These are phyloP conservation scores for Nycteola revayana DNA, from an alignment of 2,888 invertebrate species.

Conservation along the genomic window DNA sequence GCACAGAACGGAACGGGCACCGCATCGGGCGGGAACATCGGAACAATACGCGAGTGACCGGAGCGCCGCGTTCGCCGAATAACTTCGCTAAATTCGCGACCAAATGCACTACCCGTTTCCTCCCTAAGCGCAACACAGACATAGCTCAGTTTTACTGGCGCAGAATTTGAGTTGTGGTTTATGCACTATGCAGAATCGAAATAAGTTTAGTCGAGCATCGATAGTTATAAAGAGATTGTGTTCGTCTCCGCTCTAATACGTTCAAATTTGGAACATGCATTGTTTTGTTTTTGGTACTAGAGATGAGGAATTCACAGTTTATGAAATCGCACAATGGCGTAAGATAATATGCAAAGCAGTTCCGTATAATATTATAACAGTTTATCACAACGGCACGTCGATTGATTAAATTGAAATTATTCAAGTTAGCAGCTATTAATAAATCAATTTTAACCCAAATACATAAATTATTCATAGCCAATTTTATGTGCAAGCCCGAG, in stretches of 20 bases:
- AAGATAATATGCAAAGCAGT: too few species aligned
- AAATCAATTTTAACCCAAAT: too few species aligned
- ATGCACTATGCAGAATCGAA: slow-evolving; percentile 37
- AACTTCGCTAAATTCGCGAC: slow-evolving; percentile 57
- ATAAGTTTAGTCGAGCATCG: slow-evolving; percentile 35
- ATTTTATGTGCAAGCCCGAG: not conserved
- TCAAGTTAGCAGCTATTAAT: too few species aligned
- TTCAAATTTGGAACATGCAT: slow-evolving; percentile 13
- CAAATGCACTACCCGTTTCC: slow-evolving; percentile 62
- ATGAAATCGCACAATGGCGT: too few species aligned
- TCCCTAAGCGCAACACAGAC: slow-evolving; percentile 34
- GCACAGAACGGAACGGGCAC: slow-evolving; percentile 51
- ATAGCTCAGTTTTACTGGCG: slow-evolving; percentile 40
- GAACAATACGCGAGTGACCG: slow-evolving; percentile 52
- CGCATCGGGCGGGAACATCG: slow-evolving; percentile 42
- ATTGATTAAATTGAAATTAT: too few species aligned
- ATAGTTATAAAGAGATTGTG: slow-evolving; percentile 31
- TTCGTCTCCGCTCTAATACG: slow-evolving; percentile 22
- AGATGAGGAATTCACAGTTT: too few species aligned
- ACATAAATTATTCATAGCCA: not conserved
- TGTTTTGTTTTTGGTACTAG: slow-evolving; percentile 1
- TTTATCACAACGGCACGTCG: too few species aligned
- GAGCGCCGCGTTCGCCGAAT: slow-evolving; percentile 42
- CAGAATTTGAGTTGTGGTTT: slow-evolving; percentile 38
- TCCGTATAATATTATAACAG: too few species aligned